Base-by-base conservation (phyloP, 2,888 invertebrate genomes). In the Calameuta idolon region DNA sequence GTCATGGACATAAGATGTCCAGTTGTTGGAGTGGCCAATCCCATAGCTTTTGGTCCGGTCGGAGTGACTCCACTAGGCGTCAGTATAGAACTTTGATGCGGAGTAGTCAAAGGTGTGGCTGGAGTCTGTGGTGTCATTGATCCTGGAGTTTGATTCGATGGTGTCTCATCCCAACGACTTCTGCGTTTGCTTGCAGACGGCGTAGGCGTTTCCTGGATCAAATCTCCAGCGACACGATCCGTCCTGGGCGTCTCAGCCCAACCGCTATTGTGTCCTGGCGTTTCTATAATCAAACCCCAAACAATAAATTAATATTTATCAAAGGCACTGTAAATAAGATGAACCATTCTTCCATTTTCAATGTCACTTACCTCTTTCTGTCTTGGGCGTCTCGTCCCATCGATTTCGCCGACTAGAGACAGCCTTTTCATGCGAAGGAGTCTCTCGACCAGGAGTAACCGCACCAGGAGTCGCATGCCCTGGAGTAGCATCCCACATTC, bases 231-330 rank as follows among this genome's bases (percentile, higher is more conserved):
- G 4, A 96, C 95, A 77, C 99, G 95, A 91, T 99, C 98, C 0
- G 98, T 98, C 81, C 98, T 95, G 0, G 99, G 99, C 0, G 99
- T 99, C 92, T 99, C 99, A 30, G 99, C 99, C 99, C 99, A 99
- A 1, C 99, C 99, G 89, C 98, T 97, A 83, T 95, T 96, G 91
- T 99, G 98, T 0, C 98, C 98, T 0, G 99, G 98, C 0, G 99
- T 99, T 93, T 98, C 98, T 95, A 88, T 76, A 83, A 73, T 78
- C 37, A 34, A 73, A 81, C 0, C 2, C 23, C 23, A 55, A 55
- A 55, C 69, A 34, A 79, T 40, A 23, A 80, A 74, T 55, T 69
- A 73, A 37, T 40, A 76, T 77, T 69, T 71, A 12, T 69, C 37
- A 75, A 79, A 69, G 37, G 35, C 77, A 78, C 35, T 9, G 23